Conservation (phyloP, 1,140 invertebrate genomes). For the Bicyclus anynana region DNA sequence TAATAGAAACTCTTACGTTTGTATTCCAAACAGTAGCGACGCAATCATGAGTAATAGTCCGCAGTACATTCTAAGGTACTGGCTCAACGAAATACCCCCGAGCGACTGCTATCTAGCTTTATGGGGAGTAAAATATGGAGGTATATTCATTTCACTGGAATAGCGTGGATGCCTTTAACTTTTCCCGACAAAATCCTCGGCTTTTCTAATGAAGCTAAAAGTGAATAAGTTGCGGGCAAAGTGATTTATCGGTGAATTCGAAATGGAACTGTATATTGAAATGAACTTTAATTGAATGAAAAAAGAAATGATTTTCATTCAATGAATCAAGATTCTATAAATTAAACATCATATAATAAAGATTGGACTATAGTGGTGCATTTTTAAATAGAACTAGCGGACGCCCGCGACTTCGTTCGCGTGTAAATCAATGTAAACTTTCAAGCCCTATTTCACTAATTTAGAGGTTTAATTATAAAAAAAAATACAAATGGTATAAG, state of each 20-base stretch:
- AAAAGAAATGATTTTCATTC: too few species aligned
- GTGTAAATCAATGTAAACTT: too few species aligned
- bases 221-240: neutral
- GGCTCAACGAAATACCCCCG: neutral
- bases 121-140: neutral
- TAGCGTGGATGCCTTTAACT: neutral
- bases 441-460: too few species aligned
- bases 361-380: too few species aligned
- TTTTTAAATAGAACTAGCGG: too few species aligned
- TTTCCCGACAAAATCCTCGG: neutral
- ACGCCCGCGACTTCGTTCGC: too few species aligned
- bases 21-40: neutral
- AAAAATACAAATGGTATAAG: too few species aligned
- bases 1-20: neutral
- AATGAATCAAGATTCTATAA: too few species aligned
- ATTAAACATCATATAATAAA: too few species aligned
- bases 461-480: too few species aligned
- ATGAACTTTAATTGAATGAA: too few species aligned
- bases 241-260: neutral
- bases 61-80: neutral
- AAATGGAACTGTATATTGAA: neutral
- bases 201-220: neutral
- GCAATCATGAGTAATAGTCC: neutral
- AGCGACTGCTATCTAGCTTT: neutral
- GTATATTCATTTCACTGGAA: neutral